Percentiles rank a stretch among this genome's conserved stretches.
Conservation (phyloP, 2,797 vertebrate genomes). For the Labroides dimidiatus region DNA sequence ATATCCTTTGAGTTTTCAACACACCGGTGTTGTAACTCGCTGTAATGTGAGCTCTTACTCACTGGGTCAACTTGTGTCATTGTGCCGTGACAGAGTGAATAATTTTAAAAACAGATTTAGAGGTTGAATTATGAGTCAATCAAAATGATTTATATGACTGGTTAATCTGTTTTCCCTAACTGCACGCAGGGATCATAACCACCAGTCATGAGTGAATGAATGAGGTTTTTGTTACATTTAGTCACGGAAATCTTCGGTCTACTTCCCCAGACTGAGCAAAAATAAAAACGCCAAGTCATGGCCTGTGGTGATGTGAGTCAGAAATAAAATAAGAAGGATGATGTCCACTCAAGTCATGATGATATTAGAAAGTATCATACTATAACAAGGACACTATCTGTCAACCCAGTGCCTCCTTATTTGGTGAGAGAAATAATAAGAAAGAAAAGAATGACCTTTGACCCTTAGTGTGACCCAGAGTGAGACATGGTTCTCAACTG, state of each 20-base stretch:
- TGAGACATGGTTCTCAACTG: no score
- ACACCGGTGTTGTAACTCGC: no score
- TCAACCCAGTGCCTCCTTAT: background rate
- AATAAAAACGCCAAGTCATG: background rate
- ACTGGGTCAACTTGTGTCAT: constrained; percentile 7
- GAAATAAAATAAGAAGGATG: background rate
- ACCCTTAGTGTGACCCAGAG: no score
- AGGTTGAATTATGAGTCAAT: constrained; percentile 18
- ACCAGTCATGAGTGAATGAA: background rate
- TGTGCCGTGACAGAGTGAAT: constrained; percentile 4
- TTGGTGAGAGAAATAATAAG: background rate
- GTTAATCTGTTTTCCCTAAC: background rate
- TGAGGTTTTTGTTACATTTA: background rate
- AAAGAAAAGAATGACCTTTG: no score
- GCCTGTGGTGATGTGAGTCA: background rate
- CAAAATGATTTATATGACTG: background rate
- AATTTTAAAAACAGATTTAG: constrained; percentile 3
- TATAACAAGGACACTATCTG: background rate
- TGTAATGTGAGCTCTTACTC: constrained; percentile 4
- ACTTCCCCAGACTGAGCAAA: background rate
- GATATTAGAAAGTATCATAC: background rate
- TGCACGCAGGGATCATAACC: background rate
- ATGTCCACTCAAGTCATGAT: background rate
- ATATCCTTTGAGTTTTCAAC: no score
- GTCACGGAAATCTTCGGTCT: background rate